These are phyloP conservation scores for Apomyelois bistriatella DNA, from an alignment of 2,888 invertebrate species.

Conservation along the genomic window DNA sequence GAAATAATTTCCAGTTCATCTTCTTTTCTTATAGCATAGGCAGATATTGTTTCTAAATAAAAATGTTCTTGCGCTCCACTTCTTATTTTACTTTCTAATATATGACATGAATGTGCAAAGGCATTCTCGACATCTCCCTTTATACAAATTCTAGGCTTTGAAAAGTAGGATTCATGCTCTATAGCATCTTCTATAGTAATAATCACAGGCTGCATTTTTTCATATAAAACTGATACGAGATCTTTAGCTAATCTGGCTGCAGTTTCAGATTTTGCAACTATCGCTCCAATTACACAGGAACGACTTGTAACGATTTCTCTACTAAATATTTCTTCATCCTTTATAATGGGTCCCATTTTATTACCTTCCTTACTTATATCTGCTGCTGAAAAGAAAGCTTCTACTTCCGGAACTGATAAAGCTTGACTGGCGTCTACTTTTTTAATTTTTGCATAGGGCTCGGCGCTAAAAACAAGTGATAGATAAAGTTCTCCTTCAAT, in stretches of 20 bases:
- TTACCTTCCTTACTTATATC: slow-evolving; percentile 86
- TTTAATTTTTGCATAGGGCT: slow-evolving; percentile 88
- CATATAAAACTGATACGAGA: slow-evolving; percentile 87
- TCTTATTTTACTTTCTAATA: slow-evolving; percentile 84
- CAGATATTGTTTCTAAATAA: slow-evolving; percentile 89
- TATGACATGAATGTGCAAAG: slow-evolving; percentile 82
- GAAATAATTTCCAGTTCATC: slow-evolving; percentile 91
- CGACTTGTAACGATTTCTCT: slow-evolving; percentile 85
- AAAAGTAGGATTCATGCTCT: slow-evolving; percentile 82
- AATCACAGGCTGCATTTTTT: slow-evolving; percentile 88
- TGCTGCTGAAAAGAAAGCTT: slow-evolving; percentile 85
- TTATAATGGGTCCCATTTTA: slow-evolving; percentile 83
- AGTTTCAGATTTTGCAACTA: slow-evolving; percentile 87
- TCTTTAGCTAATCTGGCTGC: slow-evolving; percentile 90
- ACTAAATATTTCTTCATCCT: slow-evolving; percentile 92
- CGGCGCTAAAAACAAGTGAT: slow-evolving; percentile 87
- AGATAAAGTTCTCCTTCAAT: slow-evolving; percentile 87
- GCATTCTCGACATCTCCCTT: slow-evolving; percentile 84
- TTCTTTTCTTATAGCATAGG: slow-evolving; percentile 84
- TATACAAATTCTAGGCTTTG: slow-evolving; percentile 73
- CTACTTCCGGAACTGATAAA: slow-evolving; percentile 86
- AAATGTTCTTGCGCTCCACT: slow-evolving; percentile 94
- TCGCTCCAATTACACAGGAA: slow-evolving; percentile 89
- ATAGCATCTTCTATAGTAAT: slow-evolving; percentile 94
- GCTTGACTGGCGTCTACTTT: slow-evolving; percentile 88